Percentiles rank a stretch among this genome's conserved stretches.
These are phyloP conservation scores for Phenganax stokvisi DNA, from an alignment of 92 coral and sea anemone genomes.

Conservation along the genomic window DNA sequence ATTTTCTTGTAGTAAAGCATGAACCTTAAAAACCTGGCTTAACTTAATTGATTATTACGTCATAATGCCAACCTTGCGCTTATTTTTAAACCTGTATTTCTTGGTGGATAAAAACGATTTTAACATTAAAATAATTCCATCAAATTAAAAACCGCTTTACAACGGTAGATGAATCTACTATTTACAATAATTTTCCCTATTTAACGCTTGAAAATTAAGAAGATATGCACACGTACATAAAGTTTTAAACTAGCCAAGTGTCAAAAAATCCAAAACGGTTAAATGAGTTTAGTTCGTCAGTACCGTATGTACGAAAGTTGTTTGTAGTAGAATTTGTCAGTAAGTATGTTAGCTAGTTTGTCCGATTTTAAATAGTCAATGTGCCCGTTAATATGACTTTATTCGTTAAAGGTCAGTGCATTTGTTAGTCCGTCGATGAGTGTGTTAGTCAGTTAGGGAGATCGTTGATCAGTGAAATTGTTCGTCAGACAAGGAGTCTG, in stretches of 20 bases:
- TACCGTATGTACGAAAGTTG: too few species aligned
- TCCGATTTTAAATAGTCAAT: neutral
- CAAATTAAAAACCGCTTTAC: constrained; percentile 8
- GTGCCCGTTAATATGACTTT: neutral
- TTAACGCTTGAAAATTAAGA: neutral
- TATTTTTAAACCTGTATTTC: neutral
- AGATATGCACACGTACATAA: neutral
- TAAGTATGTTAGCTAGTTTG: neutral
- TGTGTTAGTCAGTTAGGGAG: neutral
- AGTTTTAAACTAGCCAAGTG: too few species aligned
- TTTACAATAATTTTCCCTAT: neutral
- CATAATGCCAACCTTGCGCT: neutral
- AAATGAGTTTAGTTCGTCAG: too few species aligned
- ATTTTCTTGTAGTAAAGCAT: neutral
- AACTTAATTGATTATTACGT: neutral
- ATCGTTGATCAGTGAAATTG: neutral
- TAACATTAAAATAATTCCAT: neutral
- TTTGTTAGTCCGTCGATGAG: neutral
- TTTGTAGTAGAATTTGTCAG: too few species aligned
- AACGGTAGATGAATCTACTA: constrained; percentile 9
- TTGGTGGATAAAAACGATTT: neutral
- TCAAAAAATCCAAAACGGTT: too few species aligned
- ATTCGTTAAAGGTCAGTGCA: neutral
- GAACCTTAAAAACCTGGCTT: neutral
- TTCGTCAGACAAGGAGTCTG: too few species aligned